phyloP scores from a whole-genome alignment of 2,797 vertebrate genomes.

The Vireo griseus region DNA sequence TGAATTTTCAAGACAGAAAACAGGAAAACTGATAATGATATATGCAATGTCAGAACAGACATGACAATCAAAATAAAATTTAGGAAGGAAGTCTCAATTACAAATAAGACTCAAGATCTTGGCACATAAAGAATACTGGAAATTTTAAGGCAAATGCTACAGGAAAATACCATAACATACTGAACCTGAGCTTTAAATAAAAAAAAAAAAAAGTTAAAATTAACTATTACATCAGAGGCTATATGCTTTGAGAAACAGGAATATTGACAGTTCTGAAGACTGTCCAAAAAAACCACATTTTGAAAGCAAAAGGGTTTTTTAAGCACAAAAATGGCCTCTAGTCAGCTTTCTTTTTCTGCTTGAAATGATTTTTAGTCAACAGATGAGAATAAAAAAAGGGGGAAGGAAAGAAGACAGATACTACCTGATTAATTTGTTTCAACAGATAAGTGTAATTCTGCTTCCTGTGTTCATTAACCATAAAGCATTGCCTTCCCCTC shows the following conservation, averaged over 20 bases:
- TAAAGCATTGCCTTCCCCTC: not conserved
- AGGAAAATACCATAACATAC: not conserved
- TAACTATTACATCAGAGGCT: not conserved
- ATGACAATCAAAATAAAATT: not conserved
- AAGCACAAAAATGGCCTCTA: not conserved
- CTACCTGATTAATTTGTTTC: not conserved
- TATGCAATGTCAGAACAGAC: not conserved
- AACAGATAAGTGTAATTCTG: not conserved
- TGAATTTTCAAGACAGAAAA: not conserved
- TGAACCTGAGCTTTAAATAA: not conserved
- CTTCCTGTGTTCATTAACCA: not conserved
- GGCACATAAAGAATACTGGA: not conserved
- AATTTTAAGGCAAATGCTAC: not conserved
- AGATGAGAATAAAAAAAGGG: not conserved
- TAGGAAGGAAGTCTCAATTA: not conserved
- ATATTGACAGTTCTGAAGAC: not conserved
- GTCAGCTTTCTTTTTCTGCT: not conserved
- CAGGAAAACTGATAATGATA: not conserved
- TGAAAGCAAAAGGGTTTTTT: not conserved
- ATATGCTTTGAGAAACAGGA: not conserved
- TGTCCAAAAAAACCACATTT: not conserved
- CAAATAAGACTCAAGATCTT: not conserved
- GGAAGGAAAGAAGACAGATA: not conserved
- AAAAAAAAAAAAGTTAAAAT: not conserved
- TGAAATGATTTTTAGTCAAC: not conserved